Percentiles rank a stretch among this genome's conserved stretches.
Conservation (phyloP, 2,888 invertebrate species). For the Dyspetes luteomarginatus region DNA sequence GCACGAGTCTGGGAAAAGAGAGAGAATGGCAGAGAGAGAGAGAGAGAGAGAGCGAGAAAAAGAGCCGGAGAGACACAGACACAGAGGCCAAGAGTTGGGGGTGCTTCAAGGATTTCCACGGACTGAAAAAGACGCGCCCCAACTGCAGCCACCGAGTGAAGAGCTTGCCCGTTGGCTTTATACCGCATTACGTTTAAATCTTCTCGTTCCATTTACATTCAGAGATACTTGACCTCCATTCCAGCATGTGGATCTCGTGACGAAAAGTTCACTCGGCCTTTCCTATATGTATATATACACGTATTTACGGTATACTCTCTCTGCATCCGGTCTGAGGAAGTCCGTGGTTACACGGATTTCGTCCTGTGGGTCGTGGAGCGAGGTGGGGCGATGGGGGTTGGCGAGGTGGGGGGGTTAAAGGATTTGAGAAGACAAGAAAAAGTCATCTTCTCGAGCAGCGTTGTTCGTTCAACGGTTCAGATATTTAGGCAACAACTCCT, state of each 20-base stretch:
- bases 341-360: constrained; percentile 43
- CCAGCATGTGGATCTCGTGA: constrained; percentile 20
- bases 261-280: constrained; percentile 51
- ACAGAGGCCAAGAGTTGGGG: no score
- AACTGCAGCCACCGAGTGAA: constrained; percentile 20
- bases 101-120: constrained; percentile 61
- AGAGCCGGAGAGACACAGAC: no score
- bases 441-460: constrained; percentile 15
- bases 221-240: constrained; percentile 71
- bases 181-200: constrained; percentile 71
- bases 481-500: constrained; percentile 27
- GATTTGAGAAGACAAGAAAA: constrained; percentile 23
- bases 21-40: not conserved
- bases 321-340: constrained; percentile 33
- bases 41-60: constrained; percentile 46
- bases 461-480: constrained; percentile 8
- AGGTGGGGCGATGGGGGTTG: no score
- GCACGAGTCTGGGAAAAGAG: not conserved
- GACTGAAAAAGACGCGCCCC: constrained; percentile 62
- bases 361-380: not conserved
- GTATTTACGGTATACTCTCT: constrained; percentile 35
- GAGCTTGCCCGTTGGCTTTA: constrained; percentile 62
- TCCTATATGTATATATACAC: constrained; percentile 26
- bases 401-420: no score
- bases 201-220: constrained; percentile 70